phyloP scores from a whole-genome alignment of 2,113 vertebrate species.

The Cyprinodon tularosa region DNA sequence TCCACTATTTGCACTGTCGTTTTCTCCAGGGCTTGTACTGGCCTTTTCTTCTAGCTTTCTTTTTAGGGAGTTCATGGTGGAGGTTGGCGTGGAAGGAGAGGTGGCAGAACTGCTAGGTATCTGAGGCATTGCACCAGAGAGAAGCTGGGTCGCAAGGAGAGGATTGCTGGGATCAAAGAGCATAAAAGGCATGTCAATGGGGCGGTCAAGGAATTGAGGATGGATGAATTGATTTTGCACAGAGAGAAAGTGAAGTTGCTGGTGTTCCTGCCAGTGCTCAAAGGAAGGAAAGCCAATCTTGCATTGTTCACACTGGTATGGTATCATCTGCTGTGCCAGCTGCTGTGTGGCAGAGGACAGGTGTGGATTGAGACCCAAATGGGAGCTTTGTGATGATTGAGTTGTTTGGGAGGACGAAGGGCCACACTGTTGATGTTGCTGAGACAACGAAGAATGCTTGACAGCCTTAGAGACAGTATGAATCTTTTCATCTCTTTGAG shows the following conservation, averaged over 20 bases:
- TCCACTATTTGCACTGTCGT: conserved; percentile 93
- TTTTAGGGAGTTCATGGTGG: conserved; percentile 96
- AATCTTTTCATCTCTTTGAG: conserved; percentile 85
- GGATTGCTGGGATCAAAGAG: conserved; percentile 98
- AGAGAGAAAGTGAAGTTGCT: conserved; percentile 97
- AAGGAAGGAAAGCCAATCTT: conserved; percentile 97
- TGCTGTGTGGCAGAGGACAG: conserved; percentile 89
- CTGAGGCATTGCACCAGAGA: conserved; percentile 92
- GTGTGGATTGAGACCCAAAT: conserved; percentile 89
- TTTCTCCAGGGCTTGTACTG: conserved; percentile 94
- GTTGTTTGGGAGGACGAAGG: conserved; percentile 87
- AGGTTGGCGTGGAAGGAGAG: conserved; percentile 93
- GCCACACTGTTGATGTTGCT: conserved; percentile 88
- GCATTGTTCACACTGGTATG: conserved; percentile 98
- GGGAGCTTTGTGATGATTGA: conserved; percentile 90
- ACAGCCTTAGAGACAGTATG: conserved; percentile 83
- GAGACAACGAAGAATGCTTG: conserved; percentile 85
- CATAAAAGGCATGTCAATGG: conserved; percentile 98
- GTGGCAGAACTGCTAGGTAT: conserved; percentile 93
- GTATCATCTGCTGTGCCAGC: conserved; percentile 94
- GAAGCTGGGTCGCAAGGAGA: conserved; percentile 92
- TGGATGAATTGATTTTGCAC: conserved; percentile 98
- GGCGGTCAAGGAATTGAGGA: conserved; percentile 94
- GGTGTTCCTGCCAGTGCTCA: conserved; percentile 99
- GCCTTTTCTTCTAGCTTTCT: conserved; percentile 98